These are phyloP conservation scores for Takifugu flavidus DNA, from an alignment of 2,113 vertebrate species.

Conservation along the genomic window DNA sequence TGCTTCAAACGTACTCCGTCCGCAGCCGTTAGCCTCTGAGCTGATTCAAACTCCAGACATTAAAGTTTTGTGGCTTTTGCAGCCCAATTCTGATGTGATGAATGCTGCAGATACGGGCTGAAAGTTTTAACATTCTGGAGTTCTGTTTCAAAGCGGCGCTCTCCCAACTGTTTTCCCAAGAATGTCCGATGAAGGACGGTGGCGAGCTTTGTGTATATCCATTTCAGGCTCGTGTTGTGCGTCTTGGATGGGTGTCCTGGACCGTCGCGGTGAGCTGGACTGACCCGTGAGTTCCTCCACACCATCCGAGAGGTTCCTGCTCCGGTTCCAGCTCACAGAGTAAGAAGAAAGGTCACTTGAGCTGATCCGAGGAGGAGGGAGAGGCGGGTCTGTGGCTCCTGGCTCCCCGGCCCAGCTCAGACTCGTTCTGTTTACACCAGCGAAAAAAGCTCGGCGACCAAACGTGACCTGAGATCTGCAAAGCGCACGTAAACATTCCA, in stretches of 20 bases:
- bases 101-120: conserved; percentile 25
- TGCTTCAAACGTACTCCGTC: neutral
- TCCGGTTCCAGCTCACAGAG: conserved; percentile 17
- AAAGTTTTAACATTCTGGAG: conserved; percentile 36
- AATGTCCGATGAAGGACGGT: conserved; percentile 40
- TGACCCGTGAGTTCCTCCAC: conserved; percentile 46
- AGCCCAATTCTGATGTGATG: conserved; percentile 33
- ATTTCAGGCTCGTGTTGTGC: conserved; percentile 60
- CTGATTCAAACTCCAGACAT: conserved; percentile 3
- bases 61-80: conserved; percentile 3
- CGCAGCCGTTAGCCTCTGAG: neutral
- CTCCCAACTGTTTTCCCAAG: conserved; percentile 42
- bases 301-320: conserved; percentile 41
- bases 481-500: conserved; percentile 12
- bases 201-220: conserved; percentile 56
- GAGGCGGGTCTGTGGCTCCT: no score
- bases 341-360: conserved; percentile 15
- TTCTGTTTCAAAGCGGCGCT: conserved; percentile 54
- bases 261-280: conserved; percentile 24
- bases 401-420: no score
- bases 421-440: no score
- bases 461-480: neutral
- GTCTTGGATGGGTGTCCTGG: conserved; percentile 59
- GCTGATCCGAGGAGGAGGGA: no score
- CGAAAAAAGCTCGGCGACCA: conserved; percentile 3